Base-by-base conservation (phyloP, 2,113 vertebrate genomes). In the Mola mola region DNA sequence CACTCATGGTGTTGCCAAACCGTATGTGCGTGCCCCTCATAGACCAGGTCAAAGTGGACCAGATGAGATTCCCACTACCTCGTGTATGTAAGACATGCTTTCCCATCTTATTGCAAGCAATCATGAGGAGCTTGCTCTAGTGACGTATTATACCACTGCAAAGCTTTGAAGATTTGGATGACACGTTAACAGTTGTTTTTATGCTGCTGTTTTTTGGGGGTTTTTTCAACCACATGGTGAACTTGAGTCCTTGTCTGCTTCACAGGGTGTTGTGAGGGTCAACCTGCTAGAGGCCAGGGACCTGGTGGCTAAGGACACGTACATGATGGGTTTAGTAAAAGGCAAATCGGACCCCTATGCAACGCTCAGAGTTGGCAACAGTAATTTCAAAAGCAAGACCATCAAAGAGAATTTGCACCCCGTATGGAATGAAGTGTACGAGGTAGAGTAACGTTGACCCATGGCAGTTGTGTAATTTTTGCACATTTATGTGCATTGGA, bases 341-440 rank as follows among this genome's bases (percentile, higher is more conserved):
- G 96, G 96, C 20, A 98, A 96, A 75, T 99, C 97, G 1, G 97
- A 99, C 73, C 97, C 97, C 0, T 99, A 99, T 0, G 91, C 91
- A 17, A 87, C 88, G 2, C 83, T 99, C 60, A 83, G 92, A 0
- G 90, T 98, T 0, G 96, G 97, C 60, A 91, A 92, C 19, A 72
- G 55, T 26, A 66, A 90, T 0, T 83, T 91, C 77, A 91, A 93
- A 70, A 98, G 94, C 91, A 95, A 91, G 80, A 97, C 94, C 2
- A 53, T 98, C 61, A 93, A 94, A 65, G 74, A 93, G 76, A 93
- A 93, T 43, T 84, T 99, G 17, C 82, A 93, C 75, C 97, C 97
- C 11, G 56, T 42, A 31, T 99, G 97, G 97, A 93, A 95, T 0
- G 95, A 98, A 82, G 92, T 93, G 1, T 96, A 93, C 69, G 96